Conservation (phyloP, 2,888 invertebrate species). For the Halocaridina rubra region DNA sequence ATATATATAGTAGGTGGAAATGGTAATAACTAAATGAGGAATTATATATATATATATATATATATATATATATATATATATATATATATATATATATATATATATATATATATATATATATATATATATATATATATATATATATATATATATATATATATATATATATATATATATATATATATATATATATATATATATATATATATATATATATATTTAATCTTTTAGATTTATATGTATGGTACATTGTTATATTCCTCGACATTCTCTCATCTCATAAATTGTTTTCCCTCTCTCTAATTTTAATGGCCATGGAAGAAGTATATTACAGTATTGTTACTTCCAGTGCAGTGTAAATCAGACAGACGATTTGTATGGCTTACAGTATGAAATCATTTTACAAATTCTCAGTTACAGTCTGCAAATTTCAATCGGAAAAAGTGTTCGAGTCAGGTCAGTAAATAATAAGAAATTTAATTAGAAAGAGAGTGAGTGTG, state of each 20-base stretch:
- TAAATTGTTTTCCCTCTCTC: too few species aligned
- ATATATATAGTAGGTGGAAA: not conserved
- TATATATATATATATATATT: constrained; percentile 7
- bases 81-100: not conserved
- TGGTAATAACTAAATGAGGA: not conserved
- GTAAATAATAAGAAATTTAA: too few species aligned
- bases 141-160: constrained; percentile 7
- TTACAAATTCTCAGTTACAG: too few species aligned
- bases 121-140: constrained; percentile 22
- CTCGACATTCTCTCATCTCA: too few species aligned
- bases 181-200: constrained; percentile 5
- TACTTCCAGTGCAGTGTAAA: too few species aligned
- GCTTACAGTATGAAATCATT: too few species aligned
- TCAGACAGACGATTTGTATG: too few species aligned
- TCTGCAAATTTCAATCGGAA: too few species aligned
- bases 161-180: constrained; percentile 2
- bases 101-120: constrained; percentile 29
- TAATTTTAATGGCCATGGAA: too few species aligned
- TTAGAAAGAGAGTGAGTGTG: too few species aligned
- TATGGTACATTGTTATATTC: not conserved
- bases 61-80: constrained; percentile 12
- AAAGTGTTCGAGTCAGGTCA: too few species aligned
- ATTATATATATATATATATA: constrained; percentile 7
- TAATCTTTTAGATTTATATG: constrained; percentile 25
- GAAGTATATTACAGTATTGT: too few species aligned